Percentiles rank a stretch among this genome's conserved stretches.
These are phyloP conservation scores for Drosophila sucinea DNA, from an alignment of 1,140 invertebrate genomes.

Conservation along the genomic window DNA sequence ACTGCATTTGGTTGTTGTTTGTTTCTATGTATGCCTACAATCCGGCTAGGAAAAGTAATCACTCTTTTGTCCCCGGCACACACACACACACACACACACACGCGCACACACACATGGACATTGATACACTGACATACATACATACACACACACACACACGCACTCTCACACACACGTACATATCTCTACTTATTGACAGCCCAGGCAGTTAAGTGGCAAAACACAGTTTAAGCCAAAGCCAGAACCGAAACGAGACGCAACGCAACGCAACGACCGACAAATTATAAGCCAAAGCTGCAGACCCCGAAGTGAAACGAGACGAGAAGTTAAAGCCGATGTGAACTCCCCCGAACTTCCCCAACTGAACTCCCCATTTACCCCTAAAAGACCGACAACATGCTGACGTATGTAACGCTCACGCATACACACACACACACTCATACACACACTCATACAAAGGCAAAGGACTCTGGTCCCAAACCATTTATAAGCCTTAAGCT, in stretches of 20 bases:
- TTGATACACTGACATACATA: constrained; percentile 22
- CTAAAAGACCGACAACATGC: constrained; percentile 6
- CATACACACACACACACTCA: background rate
- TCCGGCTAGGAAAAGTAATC: constrained; percentile 60
- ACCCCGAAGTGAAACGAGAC: constrained; percentile 19
- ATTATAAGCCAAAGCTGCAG: constrained; percentile 48
- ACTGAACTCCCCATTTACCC: constrained; percentile 2
- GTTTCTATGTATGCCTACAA: constrained; percentile 18
- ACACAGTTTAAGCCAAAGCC: constrained; percentile 58
- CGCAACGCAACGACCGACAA: constrained; percentile 41
- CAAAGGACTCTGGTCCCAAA: constrained; percentile 6
- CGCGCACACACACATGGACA: constrained; percentile 10
- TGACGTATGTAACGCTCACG: constrained; percentile 2
- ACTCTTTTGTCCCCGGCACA: constrained; percentile 55
- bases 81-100: constrained; percentile 7
- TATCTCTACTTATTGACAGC: constrained; percentile 62
- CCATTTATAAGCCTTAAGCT: constrained; percentile 13
- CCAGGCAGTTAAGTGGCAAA: constrained; percentile 63
- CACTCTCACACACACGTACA: background rate
- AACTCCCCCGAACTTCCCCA: background rate
- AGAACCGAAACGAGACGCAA: background rate
- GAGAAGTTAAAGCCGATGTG: constrained; percentile 8
- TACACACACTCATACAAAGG: background rate
- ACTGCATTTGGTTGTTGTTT: constrained; percentile 40
- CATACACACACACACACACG: background rate